These are phyloP conservation scores for Eupithecia dodoneata DNA, from an alignment of 2,888 invertebrate genomes.

Conservation along the genomic window DNA sequence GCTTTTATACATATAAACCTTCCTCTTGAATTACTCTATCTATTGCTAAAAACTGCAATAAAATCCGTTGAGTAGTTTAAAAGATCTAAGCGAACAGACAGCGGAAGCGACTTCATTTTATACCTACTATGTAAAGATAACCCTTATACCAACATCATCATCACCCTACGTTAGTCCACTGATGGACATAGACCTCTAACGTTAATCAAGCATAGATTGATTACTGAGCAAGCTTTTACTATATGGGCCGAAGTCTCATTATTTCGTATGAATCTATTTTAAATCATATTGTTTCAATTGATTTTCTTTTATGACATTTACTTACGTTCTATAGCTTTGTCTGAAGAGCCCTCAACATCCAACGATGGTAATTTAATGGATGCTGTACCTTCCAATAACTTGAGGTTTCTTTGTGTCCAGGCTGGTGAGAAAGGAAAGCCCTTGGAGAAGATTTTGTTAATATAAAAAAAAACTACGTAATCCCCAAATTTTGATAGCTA, in stretches of 20 bases:
- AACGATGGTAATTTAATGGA: conserved; percentile 33
- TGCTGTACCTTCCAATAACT: conserved; percentile 36
- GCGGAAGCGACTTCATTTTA: no score
- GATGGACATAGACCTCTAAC: no score
- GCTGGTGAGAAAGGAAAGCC: conserved; percentile 35
- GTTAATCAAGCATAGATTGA: not conserved
- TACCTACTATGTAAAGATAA: no score
- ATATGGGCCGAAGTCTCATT: not conserved
- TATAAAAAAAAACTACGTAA: conserved; percentile 14
- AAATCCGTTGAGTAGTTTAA: no score
- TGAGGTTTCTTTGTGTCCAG: conserved; percentile 34
- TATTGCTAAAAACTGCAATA: no score
- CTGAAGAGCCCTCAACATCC: conserved; percentile 26
- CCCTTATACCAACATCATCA: no score
- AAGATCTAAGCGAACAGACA: no score
- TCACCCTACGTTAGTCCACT: no score
- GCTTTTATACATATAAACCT: no score
- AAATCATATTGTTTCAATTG: not conserved
- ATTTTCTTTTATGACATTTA: conserved; percentile 1
- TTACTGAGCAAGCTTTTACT: not conserved
- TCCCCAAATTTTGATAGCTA: conserved; percentile 2
- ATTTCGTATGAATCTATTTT: not conserved
- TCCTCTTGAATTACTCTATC: no score
- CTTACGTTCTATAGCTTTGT: conserved; percentile 29
- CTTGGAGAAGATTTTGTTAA: conserved; percentile 30